Evolutionary conservation across 2,888 invertebrate genomes (phyloP).

Genomic region (Zonitis immaculata): DNA sequence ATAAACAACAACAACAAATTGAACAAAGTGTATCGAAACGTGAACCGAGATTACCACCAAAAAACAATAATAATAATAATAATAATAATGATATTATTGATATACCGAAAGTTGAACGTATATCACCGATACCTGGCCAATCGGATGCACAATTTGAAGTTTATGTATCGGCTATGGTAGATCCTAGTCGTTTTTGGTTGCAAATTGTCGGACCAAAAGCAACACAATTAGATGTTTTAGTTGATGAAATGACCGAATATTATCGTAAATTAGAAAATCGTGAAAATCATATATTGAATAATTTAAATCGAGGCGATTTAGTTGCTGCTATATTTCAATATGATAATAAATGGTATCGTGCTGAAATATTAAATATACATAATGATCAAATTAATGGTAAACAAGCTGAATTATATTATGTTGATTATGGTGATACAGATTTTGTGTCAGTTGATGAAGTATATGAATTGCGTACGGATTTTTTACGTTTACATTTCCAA

Average conservation of each 20-base stretch:
- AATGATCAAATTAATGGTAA: conserved; percentile 57
- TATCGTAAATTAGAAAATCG: conserved; percentile 64
- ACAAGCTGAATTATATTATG: conserved; percentile 69
- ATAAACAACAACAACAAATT: conserved; percentile 46
- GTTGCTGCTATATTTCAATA: conserved; percentile 80
- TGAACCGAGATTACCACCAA: conserved; percentile 50
- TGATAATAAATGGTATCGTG: conserved; percentile 76
- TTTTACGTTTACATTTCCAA: conserved; percentile 69
- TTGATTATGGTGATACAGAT: conserved; percentile 85
- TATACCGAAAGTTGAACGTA: conserved; percentile 38
- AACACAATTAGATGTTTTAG: conserved; percentile 71
- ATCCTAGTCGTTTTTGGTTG: conserved; percentile 79
- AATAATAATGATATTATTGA: conserved; percentile 5
- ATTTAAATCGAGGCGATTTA: conserved; percentile 68
- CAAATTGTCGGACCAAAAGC: conserved; percentile 73
- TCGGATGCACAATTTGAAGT: conserved; percentile 69
- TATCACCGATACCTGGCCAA: conserved; percentile 41
- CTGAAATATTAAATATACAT: conserved; percentile 62
- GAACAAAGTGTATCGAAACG: conserved; percentile 51
- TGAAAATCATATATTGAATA: conserved; percentile 52
- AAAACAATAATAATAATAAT: conserved; percentile 21
- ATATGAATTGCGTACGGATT: conserved; percentile 70
- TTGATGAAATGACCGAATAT: conserved; percentile 77
- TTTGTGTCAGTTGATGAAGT: conserved; percentile 62
- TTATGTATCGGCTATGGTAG: conserved; percentile 79